Conservation (phyloP, 2,113 vertebrate species). For the Phodopus roborovskii region DNA sequence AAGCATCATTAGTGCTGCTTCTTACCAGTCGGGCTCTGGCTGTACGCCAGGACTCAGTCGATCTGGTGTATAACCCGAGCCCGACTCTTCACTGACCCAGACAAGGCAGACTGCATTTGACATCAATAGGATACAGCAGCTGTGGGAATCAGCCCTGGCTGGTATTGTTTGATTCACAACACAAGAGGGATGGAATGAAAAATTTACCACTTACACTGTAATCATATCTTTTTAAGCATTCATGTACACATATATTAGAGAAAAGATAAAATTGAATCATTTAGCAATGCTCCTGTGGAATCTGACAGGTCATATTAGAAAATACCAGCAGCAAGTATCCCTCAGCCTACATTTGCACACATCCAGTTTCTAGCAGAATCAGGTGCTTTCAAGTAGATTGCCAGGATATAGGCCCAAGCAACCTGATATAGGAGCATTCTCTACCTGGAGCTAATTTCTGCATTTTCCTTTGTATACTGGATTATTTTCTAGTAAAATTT, state of each 20-base stretch:
- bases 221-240: no score
- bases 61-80: neutral
- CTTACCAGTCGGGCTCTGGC: neutral
- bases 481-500: no score
- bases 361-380: rapidly evolving
- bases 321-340: no score
- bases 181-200: neutral
- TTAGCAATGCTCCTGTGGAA: no score
- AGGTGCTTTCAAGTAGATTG: neutral
- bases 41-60: neutral
- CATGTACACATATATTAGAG: no score
- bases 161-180: neutral
- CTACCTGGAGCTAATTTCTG: no score
- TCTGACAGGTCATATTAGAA: neutral
- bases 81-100: rapidly evolving
- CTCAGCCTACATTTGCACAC: rapidly evolving
- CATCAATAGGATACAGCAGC: neutral
- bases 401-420: no score
- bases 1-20: rapidly evolving
- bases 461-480: no score
- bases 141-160: neutral
- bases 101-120: neutral
- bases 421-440: no score
- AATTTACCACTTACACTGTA: no score
- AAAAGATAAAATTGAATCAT: no score